These are phyloP conservation scores for Pyrgilauda ruficollis DNA, from an alignment of 2,113 vertebrate species.

Conservation along the genomic window DNA sequence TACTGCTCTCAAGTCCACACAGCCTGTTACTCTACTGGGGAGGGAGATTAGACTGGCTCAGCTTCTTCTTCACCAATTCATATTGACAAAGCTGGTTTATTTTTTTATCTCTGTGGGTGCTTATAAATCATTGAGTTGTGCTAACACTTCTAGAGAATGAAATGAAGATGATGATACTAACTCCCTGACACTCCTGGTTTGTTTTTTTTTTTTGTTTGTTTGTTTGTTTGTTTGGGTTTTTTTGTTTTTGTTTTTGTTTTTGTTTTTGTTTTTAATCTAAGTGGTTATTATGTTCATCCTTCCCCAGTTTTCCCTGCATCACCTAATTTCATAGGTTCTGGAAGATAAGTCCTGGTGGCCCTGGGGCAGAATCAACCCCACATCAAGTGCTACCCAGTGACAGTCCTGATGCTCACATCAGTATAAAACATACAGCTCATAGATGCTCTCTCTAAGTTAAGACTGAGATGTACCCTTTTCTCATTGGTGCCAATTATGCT, in stretches of 20 bases:
- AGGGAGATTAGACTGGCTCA: background rate
- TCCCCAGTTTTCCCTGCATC: background rate
- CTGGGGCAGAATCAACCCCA: background rate
- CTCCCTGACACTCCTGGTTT: too few species aligned
- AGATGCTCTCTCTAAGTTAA: background rate
- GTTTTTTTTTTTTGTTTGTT: too few species aligned
- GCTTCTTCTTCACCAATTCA: background rate
- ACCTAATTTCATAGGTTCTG: background rate
- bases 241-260: background rate
- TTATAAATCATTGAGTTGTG: background rate
- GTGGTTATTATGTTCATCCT: background rate
- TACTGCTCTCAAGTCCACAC: background rate
- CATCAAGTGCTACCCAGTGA: background rate
- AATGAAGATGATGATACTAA: background rate
- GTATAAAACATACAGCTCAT: background rate
- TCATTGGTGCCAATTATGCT: background rate
- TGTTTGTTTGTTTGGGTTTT: too few species aligned
- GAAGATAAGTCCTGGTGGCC: background rate
- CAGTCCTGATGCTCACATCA: background rate
- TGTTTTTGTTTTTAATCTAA: background rate
- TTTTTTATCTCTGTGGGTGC: background rate
- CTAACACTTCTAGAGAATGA: background rate
- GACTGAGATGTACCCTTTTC: background rate
- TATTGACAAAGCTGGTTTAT: rapidly evolving
- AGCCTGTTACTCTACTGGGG: background rate